These are phyloP conservation scores for Rhinichthys klamathensis DNA, from an alignment of 2,113 vertebrate species.

Conservation along the genomic window DNA sequence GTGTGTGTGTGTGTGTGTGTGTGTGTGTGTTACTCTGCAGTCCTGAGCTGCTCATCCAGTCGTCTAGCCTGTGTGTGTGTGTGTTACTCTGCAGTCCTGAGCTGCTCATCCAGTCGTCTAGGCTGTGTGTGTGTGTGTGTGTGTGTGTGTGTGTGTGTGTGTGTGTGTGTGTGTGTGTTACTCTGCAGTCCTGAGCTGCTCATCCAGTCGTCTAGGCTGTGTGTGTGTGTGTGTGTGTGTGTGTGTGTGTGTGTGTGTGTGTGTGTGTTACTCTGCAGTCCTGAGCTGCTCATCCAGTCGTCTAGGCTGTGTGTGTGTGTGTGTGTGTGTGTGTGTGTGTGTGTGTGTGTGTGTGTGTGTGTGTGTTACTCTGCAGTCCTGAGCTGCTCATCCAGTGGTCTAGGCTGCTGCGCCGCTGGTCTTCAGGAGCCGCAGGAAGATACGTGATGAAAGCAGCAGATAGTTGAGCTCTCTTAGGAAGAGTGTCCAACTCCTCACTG, in stretches of 20 bases:
- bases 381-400: conserved; percentile 89
- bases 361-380: conserved; percentile 84
- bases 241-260: too few relatives aligned
- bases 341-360: conserved; percentile 2
- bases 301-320: too few relatives aligned
- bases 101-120: too few relatives aligned
- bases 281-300: too few relatives aligned
- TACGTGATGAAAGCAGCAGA: conserved; percentile 96
- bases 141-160: too few relatives aligned
- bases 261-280: too few relatives aligned
- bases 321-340: not conserved
- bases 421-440: conserved; percentile 90
- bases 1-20: not conserved
- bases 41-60: conserved; percentile 87
- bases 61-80: conserved; percentile 75
- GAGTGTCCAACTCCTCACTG: conserved; percentile 84
- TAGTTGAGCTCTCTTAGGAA: conserved; percentile 89
- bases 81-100: too few relatives aligned
- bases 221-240: too few relatives aligned
- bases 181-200: too few relatives aligned
- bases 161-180: too few relatives aligned
- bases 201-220: too few relatives aligned
- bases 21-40: conserved; percentile 82
- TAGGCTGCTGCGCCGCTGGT: conserved; percentile 83
- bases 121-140: too few relatives aligned